Conservation (phyloP, 2,113 vertebrate species). For the Muntiacus reevesi region DNA sequence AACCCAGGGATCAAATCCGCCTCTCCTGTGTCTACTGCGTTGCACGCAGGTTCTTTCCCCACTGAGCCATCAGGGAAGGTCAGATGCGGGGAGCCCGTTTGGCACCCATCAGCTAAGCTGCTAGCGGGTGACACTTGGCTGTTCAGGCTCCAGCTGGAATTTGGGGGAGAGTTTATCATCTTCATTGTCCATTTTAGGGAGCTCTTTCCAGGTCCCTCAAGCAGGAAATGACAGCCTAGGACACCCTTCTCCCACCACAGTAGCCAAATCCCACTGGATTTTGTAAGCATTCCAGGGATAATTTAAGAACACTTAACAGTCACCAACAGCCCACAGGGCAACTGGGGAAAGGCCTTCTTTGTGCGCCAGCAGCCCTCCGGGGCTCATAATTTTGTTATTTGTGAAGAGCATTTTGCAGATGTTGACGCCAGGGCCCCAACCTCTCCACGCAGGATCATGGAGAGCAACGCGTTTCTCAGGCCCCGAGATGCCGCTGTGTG, state of each 20-base stretch:
- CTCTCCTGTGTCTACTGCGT: not conserved
- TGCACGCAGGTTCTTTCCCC: not conserved
- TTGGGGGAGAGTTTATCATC: not conserved
- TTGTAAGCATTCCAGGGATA: not conserved
- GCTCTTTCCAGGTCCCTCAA: not conserved
- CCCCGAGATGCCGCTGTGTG: accelerated
- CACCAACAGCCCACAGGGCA: accelerated
- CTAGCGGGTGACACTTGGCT: not conserved
- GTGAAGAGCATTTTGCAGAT: not conserved
- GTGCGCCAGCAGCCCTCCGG: accelerated
- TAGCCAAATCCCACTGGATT: not conserved
- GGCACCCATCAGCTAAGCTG: not conserved
- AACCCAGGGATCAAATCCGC: not conserved
- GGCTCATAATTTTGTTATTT: not conserved
- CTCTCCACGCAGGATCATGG: not conserved
- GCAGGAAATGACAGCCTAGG: not conserved
- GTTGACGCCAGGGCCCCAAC: accelerated
- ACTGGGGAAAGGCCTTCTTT: no score
- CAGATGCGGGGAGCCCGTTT: not conserved
- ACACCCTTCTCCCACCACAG: not conserved
- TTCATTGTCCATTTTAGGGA: not conserved
- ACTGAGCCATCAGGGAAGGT: not conserved
- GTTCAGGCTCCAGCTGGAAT: not conserved
- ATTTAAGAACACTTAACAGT: not conserved
- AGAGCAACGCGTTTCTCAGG: not conserved